A percentile compares a stretch with the other conserved stretches of the same genome.
phyloP scores from a whole-genome alignment of 2,888 invertebrate species.

The Phengaris alcon region DNA sequence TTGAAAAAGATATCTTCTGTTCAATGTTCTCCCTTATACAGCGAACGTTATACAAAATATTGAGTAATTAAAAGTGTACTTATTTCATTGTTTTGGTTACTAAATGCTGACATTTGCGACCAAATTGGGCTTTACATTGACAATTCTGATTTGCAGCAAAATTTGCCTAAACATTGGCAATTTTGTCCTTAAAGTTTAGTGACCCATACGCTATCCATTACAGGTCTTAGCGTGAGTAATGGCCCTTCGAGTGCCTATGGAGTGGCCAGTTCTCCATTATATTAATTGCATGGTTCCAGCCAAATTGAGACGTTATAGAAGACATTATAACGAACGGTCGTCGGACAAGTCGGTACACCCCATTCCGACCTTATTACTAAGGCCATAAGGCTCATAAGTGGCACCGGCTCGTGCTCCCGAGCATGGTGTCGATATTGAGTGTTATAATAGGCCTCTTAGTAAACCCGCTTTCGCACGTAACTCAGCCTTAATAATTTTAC shows the following conservation, averaged over 20 bases:
- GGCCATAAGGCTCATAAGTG: not conserved
- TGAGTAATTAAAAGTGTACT: too few relatives aligned
- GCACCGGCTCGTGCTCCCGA: too few relatives aligned
- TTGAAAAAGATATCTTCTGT: too few relatives aligned
- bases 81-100: too few relatives aligned
- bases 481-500: not conserved
- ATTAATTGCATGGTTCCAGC: conserved; percentile 44
- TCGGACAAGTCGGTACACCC: too few relatives aligned
- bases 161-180: not conserved
- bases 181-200: not conserved
- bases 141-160: not conserved
- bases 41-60: too few relatives aligned
- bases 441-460: conserved; percentile 5
- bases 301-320: conserved; percentile 33
- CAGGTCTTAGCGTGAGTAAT: not conserved
- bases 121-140: too few relatives aligned
- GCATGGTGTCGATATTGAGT: not conserved
- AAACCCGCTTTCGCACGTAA: not conserved
- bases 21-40: too few relatives aligned
- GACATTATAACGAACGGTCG: not conserved
- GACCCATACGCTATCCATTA: not conserved
- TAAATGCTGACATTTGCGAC: too few relatives aligned
- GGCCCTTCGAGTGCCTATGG: conserved; percentile 1
- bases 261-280: conserved; percentile 39
- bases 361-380: not conserved